These are phyloP conservation scores for Thomomys bottae DNA, from an alignment of 2,113 vertebrate species.

Conservation along the genomic window DNA sequence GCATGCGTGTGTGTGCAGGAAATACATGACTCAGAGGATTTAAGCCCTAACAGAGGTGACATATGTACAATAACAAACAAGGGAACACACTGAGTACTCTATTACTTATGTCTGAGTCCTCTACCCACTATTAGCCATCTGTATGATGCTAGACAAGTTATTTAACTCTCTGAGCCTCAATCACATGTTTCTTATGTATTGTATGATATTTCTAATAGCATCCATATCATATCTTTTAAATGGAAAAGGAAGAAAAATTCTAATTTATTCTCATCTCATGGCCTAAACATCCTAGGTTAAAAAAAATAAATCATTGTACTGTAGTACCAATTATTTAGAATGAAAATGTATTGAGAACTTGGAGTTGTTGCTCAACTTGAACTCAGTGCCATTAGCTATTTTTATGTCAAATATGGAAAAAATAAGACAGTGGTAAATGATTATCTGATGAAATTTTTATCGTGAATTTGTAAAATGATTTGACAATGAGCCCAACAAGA, in stretches of 20 bases:
- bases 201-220: background rate
- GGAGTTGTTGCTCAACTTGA: slow-evolving; percentile 44
- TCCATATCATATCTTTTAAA: background rate
- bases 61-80: too few relatives aligned
- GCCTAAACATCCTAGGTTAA: slow-evolving; percentile 25
- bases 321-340: slow-evolving; percentile 51
- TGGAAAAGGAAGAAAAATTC: background rate
- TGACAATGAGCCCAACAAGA: slow-evolving; percentile 65
- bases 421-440: slow-evolving; percentile 66
- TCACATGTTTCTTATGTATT: background rate
- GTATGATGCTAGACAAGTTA: background rate
- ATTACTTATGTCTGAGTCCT: background rate
- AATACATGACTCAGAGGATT: background rate
- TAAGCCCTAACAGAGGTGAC: background rate
- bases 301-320: slow-evolving; percentile 34
- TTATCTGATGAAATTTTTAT: slow-evolving; percentile 73
- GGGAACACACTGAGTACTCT: fast-evolving
- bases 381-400: slow-evolving; percentile 39
- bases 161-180: background rate
- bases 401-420: slow-evolving; percentile 50
- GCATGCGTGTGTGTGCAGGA: background rate
- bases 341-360: slow-evolving; percentile 51
- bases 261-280: slow-evolving; percentile 21
- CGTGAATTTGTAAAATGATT: slow-evolving; percentile 77
- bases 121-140: background rate